Evolutionary conservation across 2,113 vertebrate species (phyloP), one percentile per base, ranked within the genome.

Genomic region (Pelecanus crispus): DNA sequence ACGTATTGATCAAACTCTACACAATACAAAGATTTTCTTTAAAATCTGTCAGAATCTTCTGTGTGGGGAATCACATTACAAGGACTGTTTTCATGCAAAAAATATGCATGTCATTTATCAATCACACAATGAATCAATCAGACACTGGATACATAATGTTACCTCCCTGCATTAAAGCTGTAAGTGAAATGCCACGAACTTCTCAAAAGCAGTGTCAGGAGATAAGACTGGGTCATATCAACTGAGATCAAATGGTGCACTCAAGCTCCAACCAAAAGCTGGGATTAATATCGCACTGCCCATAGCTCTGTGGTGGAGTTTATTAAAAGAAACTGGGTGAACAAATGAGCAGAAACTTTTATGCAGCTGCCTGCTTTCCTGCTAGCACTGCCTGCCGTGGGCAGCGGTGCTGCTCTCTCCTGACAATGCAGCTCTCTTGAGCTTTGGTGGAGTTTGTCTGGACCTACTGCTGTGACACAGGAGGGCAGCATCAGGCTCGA

Each of bases 71-170:
- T 96, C 59, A 26, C 82, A 28, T 95, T 97, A 92, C 90, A n/a
- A 47, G 71, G 81, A 7, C 36, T 88, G 94, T 38, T 81, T 85
- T 96, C 86, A 96, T 89, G 78, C 90, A 78, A 68, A 81, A 95
- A 88, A 58, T 88, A 94, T 94, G 92, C 79, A 19, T 42, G 83
- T 81, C 94, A 63, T 97, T 97, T 95, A 96, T 97, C 95, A 92
- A 91, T 96, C 92, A 92, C 90, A 92, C 74, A 71, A 59, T 61
- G 90, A 96, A 95, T 97, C 95, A 79, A 53, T 92, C 96, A 88
- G 88, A 85, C 85, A 55, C 89, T 36, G 61, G 80, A 61, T 68
- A 53, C 38, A 84, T 86, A 92, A 96, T 1, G 34, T 45, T 89
- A 91, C 92, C 91, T 95, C 44, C 77, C 85, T 24, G 71, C 61